Conservation (phyloP, 2,113 vertebrate genomes). For the Chloropsis cyanopogon region DNA sequence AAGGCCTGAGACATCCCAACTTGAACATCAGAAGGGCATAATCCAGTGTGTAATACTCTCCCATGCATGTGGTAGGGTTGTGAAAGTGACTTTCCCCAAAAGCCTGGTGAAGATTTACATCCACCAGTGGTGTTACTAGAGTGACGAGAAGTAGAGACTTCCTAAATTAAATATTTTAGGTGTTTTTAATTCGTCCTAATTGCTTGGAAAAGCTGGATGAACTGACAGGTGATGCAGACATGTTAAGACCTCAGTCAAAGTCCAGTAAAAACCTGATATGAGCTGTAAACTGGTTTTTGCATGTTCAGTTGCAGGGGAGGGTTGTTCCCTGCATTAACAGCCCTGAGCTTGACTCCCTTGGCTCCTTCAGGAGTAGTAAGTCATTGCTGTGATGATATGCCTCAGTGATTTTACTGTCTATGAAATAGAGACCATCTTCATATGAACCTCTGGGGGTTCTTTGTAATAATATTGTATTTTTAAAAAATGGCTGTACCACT, state of each 20-base stretch:
- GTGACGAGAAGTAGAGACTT: not conserved
- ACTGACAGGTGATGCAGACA: not conserved
- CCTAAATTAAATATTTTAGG: not conserved
- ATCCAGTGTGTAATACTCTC: not conserved
- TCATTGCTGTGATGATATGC: slow-evolving; percentile 55
- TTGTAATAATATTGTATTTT: slow-evolving; percentile 67
- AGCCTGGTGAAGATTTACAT: not conserved
- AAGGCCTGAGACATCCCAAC: not conserved
- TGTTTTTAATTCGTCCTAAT: not conserved
- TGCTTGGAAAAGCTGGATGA: not conserved
- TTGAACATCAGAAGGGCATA: not conserved
- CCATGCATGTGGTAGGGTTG: not conserved
- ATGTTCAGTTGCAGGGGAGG: not conserved
- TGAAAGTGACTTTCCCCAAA: not conserved
- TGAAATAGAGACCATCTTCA: slow-evolving; percentile 66
- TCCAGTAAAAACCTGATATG: not conserved
- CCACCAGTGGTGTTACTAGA: not conserved
- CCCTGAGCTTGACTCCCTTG: slow-evolving; percentile 39
- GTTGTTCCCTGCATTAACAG: not conserved
- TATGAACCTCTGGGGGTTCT: slow-evolving; percentile 62
- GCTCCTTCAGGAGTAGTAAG: slow-evolving; percentile 47
- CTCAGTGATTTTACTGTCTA: slow-evolving; percentile 67
- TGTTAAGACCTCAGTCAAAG: not conserved
- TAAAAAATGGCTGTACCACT: slow-evolving; percentile 46
- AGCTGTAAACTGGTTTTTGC: not conserved